phyloP scores from a whole-genome alignment of 2,113 vertebrate genomes.

The Pavo muticus region DNA sequence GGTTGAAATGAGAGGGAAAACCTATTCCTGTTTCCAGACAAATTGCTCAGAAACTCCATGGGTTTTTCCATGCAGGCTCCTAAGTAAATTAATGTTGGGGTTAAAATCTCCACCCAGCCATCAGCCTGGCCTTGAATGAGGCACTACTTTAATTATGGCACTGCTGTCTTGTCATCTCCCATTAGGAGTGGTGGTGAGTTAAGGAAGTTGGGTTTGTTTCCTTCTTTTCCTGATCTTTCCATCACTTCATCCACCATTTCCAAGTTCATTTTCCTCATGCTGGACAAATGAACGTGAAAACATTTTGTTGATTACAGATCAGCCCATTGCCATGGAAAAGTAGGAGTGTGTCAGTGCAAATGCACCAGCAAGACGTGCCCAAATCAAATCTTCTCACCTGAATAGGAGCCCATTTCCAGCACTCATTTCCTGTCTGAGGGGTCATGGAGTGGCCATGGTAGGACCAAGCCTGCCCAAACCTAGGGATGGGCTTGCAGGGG shows the following conservation, averaged over 20 bases:
- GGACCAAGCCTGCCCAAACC: neutral
- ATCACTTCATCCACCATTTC: neutral
- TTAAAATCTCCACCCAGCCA: neutral
- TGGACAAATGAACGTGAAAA: neutral
- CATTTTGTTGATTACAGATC: neutral
- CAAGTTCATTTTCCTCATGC: neutral
- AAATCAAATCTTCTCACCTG: neutral
- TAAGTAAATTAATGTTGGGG: neutral
- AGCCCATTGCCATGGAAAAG: neutral
- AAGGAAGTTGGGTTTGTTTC: neutral
- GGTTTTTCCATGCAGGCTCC: neutral
- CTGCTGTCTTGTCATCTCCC: neutral
- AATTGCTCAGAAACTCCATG: neutral
- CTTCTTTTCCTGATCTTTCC: neutral
- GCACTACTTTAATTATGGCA: neutral
- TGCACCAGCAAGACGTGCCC: neutral
- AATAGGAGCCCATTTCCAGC: neutral
- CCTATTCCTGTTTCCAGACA: neutral
- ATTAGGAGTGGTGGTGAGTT: neutral
- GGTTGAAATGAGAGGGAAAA: neutral
- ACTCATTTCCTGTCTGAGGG: neutral
- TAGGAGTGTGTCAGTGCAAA: neutral
- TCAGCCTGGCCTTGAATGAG: neutral
- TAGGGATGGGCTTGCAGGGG: neutral
- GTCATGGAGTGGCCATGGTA: neutral